Base-by-base conservation (phyloP, 2,113 vertebrate genomes). In the Phrynosoma platyrhinos region DNA sequence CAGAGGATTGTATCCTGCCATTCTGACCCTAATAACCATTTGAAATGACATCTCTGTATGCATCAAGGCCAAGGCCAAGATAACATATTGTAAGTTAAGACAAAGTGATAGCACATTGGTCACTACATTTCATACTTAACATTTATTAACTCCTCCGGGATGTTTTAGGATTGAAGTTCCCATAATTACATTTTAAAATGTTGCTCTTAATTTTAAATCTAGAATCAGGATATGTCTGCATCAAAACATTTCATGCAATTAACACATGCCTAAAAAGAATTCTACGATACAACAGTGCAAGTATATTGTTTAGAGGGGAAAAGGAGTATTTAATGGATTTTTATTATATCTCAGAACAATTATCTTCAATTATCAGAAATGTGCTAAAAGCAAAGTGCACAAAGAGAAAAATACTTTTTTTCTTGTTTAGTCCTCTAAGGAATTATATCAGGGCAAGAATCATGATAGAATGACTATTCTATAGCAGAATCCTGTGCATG, bases 231-330 rank as follows among this genome's bases (percentile, higher is more conserved):
- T 72, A 84, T 74, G 52, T 55, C 40, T 42, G 14, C 55, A 62
- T 62, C 20, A 66, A 76, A 64, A 75, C 58, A 66, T 77, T 85
- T 77, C 27, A 66, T 66, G 84, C 55, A 85, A 78, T 77, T 82
- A 76, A 68, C 23, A 62, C 25, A 77, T 32, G 23, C 36, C 18
- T 85, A 18, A 66, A 40, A 85, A 85, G 36, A 42, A 25, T 42
- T 12, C 25, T 77, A 30, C 12, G n/a, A 62, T 47, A 30, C 42
- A 77, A 64, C 16, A 77, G 30, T 47, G 9, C 16, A 76, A 74
- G 16, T 47, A n/a, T 14, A 47, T 10, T 47, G 32, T 40, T 27
- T 82, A 42, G 32, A 74, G 1, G 2, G 64, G 84, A 79, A 71
- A 53, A 4, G 0, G 55, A 89, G 7, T 77, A 77, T 25, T 25